Base-by-base conservation (phyloP, 2,888 invertebrate species). In the Andrena bicolor region DNA sequence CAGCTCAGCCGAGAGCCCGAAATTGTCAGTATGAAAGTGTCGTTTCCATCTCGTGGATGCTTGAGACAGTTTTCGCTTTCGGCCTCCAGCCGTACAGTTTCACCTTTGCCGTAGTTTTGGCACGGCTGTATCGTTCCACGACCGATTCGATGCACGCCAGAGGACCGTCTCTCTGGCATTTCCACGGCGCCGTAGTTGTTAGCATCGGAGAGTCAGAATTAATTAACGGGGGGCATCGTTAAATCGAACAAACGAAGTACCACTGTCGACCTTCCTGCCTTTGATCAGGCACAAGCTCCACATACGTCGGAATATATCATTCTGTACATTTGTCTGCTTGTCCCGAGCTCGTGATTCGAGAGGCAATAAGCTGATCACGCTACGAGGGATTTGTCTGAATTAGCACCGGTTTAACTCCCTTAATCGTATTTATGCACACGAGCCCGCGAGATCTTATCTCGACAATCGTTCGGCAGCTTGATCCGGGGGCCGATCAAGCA, bases 211-310 rank as follows among this genome's bases (percentile, higher is more conserved):
- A 80, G 80, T 70, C 73, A 49, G 68, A 76, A 78, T 77, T 80
- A 77, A 85, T 84, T 82, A 85, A 82, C 82, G 78, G 10, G 80
- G 75, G 68, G 76, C 78, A 35, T 71, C 74, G 86, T 86, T 86
- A 73, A 88, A 86, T 86, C 85, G 83, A 82, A 87, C 86, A 87
- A 87, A 87, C 87, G 82, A 84, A 71, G 85, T 82, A 84, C 60
- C 86, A 60, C 76, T 70, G 77, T 77, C 78, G 85, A 83, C 76
- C 80, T 79, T 76, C 76, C 79, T 72, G 74, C 83, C 85, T 86
- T 85, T 86, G 86, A 84, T 86, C 84, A 84, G 56, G 68, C 76
- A 63, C 83, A 53, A 72, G 60, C 82, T 72, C 74, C 61, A 41
- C 70, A 28, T 66, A 65, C 60, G 5, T 30, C 13, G 20, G 26